Evolutionary conservation across 2,888 invertebrate genomes (phyloP).

Genomic region (Amorpha juglandis): DNA sequence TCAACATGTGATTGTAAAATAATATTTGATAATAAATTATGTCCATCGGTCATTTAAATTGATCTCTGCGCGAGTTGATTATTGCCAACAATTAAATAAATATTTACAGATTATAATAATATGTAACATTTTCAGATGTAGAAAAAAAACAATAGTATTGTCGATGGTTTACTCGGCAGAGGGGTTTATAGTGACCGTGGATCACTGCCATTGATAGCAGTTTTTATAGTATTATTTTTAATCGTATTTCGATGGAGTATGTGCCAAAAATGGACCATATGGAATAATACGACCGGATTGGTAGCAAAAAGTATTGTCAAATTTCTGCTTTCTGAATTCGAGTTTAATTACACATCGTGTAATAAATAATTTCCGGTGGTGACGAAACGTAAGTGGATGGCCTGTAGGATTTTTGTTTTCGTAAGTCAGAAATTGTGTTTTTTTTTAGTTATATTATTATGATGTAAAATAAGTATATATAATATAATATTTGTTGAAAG

Average conservation of each 20-base stretch:
- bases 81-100: not conserved
- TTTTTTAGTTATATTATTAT: conserved; percentile 32
- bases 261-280: conserved; percentile 81
- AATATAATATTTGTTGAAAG: conserved; percentile 26
- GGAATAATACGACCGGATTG: conserved; percentile 56
- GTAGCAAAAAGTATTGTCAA: conserved; percentile 49
- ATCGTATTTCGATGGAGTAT: conserved; percentile 59
- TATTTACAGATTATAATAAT: not conserved
- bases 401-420: conserved; percentile 29
- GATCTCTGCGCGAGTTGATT: not conserved
- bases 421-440: conserved; percentile 22
- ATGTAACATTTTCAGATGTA: not conserved
- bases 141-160: too few relatives aligned
- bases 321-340: conserved; percentile 39
- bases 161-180: not conserved
- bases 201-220: conserved; percentile 25
- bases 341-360: conserved; percentile 50
- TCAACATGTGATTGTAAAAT: conserved; percentile 14
- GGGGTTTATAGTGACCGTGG: conserved; percentile 4
- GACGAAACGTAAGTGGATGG: conserved; percentile 59
- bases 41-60: conserved; percentile 11
- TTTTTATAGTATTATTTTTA: conserved; percentile 68
- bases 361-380: conserved; percentile 44
- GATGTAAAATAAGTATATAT: conserved; percentile 25
- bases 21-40: conserved; percentile 19